Base-by-base conservation (phyloP, 2,888 invertebrate species). In the Deilephila porcellus region DNA sequence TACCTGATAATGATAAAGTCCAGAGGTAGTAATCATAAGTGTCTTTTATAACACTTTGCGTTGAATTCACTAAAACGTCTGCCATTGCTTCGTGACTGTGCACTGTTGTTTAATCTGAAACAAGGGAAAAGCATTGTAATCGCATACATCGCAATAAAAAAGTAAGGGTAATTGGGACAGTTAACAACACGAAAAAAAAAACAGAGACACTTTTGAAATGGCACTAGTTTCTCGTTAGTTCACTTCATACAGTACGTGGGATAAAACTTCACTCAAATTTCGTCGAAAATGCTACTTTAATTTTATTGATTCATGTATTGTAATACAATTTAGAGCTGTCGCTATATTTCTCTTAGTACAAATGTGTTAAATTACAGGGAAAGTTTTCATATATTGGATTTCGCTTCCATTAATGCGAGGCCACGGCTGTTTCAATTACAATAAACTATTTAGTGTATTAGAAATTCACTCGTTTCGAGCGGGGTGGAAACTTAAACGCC, bases 1-100 rank as follows among this genome's bases (percentile, higher is more conserved):
- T 92, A 97, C 97, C 97, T 91, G 97, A 96, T 75, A 97, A 92
- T 75, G 97, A 97, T 79, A 97, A 89, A 0, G 97, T 97, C 97
- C 97, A 97, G 80, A 96, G 86, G 85, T 97, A 97, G 87, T 97
- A 97, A 78, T 96, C 96, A 83, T 97, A 97, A 0, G 95, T 95
- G 63, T 93, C 92, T 80, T 94, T 93, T 59, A 96, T 81, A 59
- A 95, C 92, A 74, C 89, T 91, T 80, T 95, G 94, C 62, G 96
- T 96, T 8, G 95, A 93, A 88, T 96, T 96, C 67, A 95, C 87
- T 83, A 95, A 77, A 14, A 85, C 77, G 63, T 89, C 87, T 78
- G 93, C 90, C 93, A 94, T 94, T 70, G 80, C 86, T 25, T 45
- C 20, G 72, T 71, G n/a, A 64, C 53, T 45, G 60, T 52, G 5